phyloP scores from a whole-genome alignment of 1,140 invertebrate genomes.

The Scylla paramamosain region DNA sequence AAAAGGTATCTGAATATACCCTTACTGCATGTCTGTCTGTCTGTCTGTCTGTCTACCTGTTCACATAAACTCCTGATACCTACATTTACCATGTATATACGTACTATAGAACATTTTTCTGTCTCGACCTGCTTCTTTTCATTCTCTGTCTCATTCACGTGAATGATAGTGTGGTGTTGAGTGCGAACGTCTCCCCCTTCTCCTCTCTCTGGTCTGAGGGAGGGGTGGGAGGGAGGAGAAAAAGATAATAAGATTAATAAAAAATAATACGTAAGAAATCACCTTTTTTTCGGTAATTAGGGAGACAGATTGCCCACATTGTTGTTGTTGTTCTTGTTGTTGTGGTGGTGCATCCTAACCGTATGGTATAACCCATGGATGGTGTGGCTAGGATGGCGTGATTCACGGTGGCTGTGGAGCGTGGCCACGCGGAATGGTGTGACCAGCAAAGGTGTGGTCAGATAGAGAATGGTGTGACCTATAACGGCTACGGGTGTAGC shows the following conservation, averaged over 20 bases:
- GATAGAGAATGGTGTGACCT: background rate
- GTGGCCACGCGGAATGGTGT: background rate
- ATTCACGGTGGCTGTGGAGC: background rate
- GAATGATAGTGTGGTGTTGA: background rate
- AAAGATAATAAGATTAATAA: background rate
- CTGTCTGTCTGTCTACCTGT: background rate
- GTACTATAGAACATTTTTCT: background rate
- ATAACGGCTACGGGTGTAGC: background rate
- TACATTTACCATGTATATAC: conserved; percentile 5
- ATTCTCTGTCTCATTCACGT: background rate
- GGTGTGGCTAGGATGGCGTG: background rate
- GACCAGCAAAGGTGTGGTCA: background rate
- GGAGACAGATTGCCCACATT: background rate
- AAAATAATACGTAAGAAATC: background rate
- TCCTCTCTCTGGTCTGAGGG: background rate
- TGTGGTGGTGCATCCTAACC: background rate
- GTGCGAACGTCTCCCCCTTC: background rate
- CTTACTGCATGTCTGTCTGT: conserved; percentile 21
- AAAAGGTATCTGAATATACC: background rate
- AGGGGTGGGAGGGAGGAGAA: background rate
- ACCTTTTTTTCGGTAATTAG: conserved; percentile 1
- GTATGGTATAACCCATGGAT: background rate
- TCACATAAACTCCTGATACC: conserved; percentile 4
- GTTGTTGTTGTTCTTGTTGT: conserved; percentile 20
- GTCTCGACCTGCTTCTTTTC: background rate